These are phyloP conservation scores for Cygnus atratus DNA, from an alignment of 2,113 vertebrate genomes.

Conservation along the genomic window DNA sequence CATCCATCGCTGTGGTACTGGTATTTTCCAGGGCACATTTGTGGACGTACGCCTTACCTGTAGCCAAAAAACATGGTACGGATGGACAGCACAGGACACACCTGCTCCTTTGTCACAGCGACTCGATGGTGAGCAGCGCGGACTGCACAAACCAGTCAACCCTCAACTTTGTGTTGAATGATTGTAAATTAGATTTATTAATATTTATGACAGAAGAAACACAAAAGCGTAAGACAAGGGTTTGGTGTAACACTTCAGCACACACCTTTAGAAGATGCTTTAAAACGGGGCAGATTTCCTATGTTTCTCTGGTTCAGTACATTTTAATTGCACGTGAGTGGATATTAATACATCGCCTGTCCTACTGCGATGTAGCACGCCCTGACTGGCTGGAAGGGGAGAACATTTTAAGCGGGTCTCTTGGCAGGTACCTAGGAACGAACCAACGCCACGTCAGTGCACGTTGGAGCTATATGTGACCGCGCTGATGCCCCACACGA, in stretches of 20 bases:
- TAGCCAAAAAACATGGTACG: slow-evolving; percentile 25
- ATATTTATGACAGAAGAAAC: not conserved
- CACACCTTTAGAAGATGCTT: not conserved
- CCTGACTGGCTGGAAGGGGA: not conserved
- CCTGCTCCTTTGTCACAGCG: not conserved
- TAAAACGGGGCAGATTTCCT: not conserved
- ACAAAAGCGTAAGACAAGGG: accelerated
- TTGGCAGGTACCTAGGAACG: not conserved
- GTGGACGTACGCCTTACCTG: not conserved
- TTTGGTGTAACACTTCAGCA: not conserved
- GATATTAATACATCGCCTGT: not conserved
- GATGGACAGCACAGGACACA: slow-evolving; percentile 26
- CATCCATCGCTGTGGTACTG: slow-evolving; percentile 13
- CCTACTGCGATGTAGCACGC: not conserved
- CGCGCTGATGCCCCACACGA: too few relatives aligned
- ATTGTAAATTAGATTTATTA: not conserved
- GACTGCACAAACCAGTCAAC: not conserved
- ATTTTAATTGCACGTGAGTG: not conserved
- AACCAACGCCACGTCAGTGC: not conserved
- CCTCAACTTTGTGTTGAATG: not conserved
- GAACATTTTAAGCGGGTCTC: not conserved
- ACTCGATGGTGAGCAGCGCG: not conserved
- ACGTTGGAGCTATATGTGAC: not conserved
- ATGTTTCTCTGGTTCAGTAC: not conserved
- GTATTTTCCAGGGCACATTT: not conserved